Percentiles rank a stretch among this genome's conserved stretches.
Evolutionary conservation across 2,113 vertebrate species (phyloP).

Genomic region (Heteronetta atricapilla): DNA sequence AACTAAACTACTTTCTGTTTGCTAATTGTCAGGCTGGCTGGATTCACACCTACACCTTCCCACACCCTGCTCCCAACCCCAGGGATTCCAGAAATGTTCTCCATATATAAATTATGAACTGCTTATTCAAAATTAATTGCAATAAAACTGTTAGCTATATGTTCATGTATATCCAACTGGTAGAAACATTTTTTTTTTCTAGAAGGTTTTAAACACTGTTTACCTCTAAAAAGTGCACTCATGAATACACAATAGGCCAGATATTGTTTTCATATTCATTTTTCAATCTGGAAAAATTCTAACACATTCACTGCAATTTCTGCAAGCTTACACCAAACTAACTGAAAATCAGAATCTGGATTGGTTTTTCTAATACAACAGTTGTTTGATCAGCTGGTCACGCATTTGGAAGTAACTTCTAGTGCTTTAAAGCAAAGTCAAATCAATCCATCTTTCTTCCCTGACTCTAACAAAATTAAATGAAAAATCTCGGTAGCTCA

Average conservation of each 20-base stretch:
- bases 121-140: background rate
- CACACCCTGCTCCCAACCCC: background rate
- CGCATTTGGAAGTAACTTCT: constrained; percentile 17
- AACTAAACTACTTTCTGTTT: background rate
- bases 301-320: background rate
- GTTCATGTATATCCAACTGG: background rate
- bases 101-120: background rate
- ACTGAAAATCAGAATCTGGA: background rate
- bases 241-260: background rate
- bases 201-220: background rate
- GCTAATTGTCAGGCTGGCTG: background rate
- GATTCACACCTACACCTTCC: background rate
- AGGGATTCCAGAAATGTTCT: background rate
- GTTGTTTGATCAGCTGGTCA: constrained; percentile 21
- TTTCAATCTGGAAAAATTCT: constrained; percentile 1
- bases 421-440: constrained; percentile 8
- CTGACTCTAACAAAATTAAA: background rate
- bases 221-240: background rate
- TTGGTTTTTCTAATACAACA: background rate
- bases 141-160: background rate
- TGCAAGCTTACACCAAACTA: background rate
- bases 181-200: background rate
- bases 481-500: background rate
- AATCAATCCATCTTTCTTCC: background rate
- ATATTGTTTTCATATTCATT: background rate